Evolutionary conservation across 1,140 invertebrate genomes (phyloP).

Genomic region (Whitmania pigra): DNA sequence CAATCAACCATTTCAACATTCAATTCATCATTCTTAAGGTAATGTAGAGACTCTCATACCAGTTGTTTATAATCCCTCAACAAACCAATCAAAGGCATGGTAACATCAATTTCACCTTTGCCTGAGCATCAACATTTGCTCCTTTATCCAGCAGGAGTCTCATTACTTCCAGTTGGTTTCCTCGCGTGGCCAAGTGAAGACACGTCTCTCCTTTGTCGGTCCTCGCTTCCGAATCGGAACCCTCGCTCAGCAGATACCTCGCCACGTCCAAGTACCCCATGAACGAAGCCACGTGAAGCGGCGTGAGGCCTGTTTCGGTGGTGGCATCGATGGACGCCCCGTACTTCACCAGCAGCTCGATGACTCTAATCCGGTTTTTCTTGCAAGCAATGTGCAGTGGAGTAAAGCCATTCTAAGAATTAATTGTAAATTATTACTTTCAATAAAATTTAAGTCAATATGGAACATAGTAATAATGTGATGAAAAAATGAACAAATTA

Average conservation of each 20-base stretch:
- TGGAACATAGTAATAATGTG: too few species aligned
- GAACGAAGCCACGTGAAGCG: constrained; percentile 89
- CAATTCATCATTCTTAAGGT: too few species aligned
- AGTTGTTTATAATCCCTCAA: too few species aligned
- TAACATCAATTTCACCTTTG: constrained; percentile 48
- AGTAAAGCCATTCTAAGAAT: constrained; percentile 71
- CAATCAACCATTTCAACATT: too few species aligned
- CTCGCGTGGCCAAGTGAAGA: constrained; percentile 21
- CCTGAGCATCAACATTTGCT: constrained; percentile 86
- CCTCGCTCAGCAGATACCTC: neutral
- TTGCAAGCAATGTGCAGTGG: constrained; percentile 92
- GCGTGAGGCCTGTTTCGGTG: constrained; percentile 82
- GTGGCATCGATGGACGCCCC: constrained; percentile 78
- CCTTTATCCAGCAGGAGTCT: constrained; percentile 45
- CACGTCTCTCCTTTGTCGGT: constrained; percentile 36
- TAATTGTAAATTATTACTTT: neutral
- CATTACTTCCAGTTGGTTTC: constrained; percentile 14
- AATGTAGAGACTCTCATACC: too few species aligned
- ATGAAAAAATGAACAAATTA: too few species aligned
- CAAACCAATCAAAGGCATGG: neutral
- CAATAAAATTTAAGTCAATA: too few species aligned
- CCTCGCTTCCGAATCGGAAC: constrained; percentile 34
- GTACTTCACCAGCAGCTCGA: constrained; percentile 80
- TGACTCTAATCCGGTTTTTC: constrained; percentile 79
- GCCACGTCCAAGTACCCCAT: constrained; percentile 55